phyloP scores from a whole-genome alignment of 2,888 invertebrate species.

The Odontocolon sp. region DNA sequence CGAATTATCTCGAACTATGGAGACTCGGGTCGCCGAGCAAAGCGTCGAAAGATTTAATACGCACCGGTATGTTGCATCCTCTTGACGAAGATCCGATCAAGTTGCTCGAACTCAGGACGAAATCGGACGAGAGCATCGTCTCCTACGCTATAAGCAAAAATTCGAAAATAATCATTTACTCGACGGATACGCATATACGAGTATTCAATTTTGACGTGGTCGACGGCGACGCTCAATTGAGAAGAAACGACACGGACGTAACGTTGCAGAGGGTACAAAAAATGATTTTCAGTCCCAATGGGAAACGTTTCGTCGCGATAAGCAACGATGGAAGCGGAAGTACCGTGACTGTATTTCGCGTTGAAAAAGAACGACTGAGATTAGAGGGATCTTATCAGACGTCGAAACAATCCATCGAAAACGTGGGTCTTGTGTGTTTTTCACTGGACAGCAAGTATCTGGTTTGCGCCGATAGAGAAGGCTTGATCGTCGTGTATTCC shows the following conservation, averaged over 20 bases:
- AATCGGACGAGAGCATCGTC: slow-evolving; percentile 85
- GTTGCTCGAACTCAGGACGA: slow-evolving; percentile 86
- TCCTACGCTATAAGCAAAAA: slow-evolving; percentile 87
- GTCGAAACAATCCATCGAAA: slow-evolving; percentile 66
- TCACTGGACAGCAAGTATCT: slow-evolving; percentile 84
- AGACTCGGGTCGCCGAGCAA: slow-evolving; percentile 81
- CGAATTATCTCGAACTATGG: slow-evolving; percentile 86
- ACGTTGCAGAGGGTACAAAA: slow-evolving; percentile 72
- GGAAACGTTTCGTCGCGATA: slow-evolving; percentile 72
- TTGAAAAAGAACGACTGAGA: slow-evolving; percentile 70
- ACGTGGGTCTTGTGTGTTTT: slow-evolving; percentile 71
- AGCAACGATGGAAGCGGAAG: slow-evolving; percentile 67
- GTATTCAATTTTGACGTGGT: slow-evolving; percentile 86
- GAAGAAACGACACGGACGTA: slow-evolving; percentile 70
- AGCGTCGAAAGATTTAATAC: slow-evolving; percentile 68
- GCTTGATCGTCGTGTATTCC: slow-evolving; percentile 86
- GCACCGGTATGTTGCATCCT: slow-evolving; percentile 66
- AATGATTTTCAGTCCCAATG: slow-evolving; percentile 76
- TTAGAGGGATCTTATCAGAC: slow-evolving; percentile 69
- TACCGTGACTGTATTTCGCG: slow-evolving; percentile 70
- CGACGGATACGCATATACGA: slow-evolving; percentile 86
- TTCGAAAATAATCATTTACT: slow-evolving; percentile 89
- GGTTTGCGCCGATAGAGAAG: slow-evolving; percentile 85
- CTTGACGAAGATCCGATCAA: slow-evolving; percentile 84
- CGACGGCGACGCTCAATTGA: slow-evolving; percentile 72